Evolutionary conservation across 2,888 invertebrate species (phyloP).

Genomic region (Arctia plantaginis): DNA sequence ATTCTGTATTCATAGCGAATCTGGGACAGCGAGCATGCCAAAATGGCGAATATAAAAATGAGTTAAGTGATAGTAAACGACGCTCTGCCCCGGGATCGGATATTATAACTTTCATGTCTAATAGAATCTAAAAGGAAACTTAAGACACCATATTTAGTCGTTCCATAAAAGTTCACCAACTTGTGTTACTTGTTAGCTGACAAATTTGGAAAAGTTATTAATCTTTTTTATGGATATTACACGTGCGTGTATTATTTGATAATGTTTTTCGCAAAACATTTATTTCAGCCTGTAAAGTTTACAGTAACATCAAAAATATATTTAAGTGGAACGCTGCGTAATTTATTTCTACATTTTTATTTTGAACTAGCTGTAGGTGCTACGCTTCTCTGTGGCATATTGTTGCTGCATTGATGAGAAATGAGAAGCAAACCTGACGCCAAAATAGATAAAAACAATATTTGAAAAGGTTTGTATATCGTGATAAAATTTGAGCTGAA

Average conservation of each 20-base stretch:
- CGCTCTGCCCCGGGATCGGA: constrained; percentile 63
- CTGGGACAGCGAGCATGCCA: constrained; percentile 75
- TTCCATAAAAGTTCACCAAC: constrained; percentile 59
- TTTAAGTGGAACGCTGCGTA: neutral
- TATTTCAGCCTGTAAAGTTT: neutral
- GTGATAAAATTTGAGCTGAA: too few relatives aligned
- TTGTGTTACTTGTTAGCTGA: constrained; percentile 42
- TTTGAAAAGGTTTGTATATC: too few relatives aligned
- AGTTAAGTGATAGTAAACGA: constrained; percentile 82
- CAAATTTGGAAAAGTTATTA: constrained; percentile 40
- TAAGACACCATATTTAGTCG: constrained; percentile 58
- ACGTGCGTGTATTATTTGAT: constrained; percentile 24
- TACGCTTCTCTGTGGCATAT: too few relatives aligned
- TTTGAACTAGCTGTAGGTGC: neutral
- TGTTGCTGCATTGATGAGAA: too few relatives aligned
- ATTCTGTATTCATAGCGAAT: constrained; percentile 78
- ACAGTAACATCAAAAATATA: neutral
- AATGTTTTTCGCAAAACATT: constrained; percentile 18
- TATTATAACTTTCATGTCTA: constrained; percentile 73
- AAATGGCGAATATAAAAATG: constrained; percentile 81
- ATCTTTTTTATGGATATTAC: constrained; percentile 44
- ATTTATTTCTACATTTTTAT: neutral
- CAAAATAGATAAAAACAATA: too few relatives aligned
- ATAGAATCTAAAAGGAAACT: constrained; percentile 72
- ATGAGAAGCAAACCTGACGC: too few relatives aligned